These are phyloP conservation scores for Thripadectes ignobilis DNA, from an alignment of 2,797 vertebrate genomes.

Conservation along the genomic window DNA sequence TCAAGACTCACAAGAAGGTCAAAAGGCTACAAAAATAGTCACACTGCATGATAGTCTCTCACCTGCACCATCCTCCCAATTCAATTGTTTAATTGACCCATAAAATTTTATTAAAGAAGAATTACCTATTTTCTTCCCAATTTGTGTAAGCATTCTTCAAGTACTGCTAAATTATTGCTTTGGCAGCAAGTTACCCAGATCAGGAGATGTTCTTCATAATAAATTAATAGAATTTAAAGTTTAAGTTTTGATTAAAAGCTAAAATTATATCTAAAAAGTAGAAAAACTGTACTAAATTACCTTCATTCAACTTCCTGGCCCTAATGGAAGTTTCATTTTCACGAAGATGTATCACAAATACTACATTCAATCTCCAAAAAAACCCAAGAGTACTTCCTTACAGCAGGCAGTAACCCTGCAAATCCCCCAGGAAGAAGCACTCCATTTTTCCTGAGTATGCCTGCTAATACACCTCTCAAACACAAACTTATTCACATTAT, in stretches of 20 bases:
- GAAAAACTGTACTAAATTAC: not conserved
- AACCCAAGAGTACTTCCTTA: not conserved
- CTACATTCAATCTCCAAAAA: not conserved
- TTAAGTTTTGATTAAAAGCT: not conserved
- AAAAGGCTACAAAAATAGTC: not conserved
- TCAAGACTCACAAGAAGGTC: not conserved
- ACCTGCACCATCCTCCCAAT: not conserved
- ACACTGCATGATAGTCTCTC: accelerated
- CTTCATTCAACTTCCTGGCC: not conserved
- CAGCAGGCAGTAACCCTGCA: not conserved
- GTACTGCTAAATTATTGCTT: not conserved
- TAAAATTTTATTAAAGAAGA: not conserved
- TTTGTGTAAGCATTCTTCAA: not conserved
- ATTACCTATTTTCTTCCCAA: not conserved
- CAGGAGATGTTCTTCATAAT: not conserved
- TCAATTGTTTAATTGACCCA: not conserved
- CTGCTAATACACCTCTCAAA: not conserved
- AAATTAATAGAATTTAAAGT: not conserved
- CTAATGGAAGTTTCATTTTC: not conserved
- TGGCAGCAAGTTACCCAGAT: not conserved
- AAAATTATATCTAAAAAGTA: not conserved
- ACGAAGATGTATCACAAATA: not conserved
- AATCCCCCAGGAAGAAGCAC: not conserved
- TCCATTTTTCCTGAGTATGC: not conserved
- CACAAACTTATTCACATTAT: not conserved